phyloP scores from a whole-genome alignment of 2,797 vertebrate species.

The Galagoides demidoff region DNA sequence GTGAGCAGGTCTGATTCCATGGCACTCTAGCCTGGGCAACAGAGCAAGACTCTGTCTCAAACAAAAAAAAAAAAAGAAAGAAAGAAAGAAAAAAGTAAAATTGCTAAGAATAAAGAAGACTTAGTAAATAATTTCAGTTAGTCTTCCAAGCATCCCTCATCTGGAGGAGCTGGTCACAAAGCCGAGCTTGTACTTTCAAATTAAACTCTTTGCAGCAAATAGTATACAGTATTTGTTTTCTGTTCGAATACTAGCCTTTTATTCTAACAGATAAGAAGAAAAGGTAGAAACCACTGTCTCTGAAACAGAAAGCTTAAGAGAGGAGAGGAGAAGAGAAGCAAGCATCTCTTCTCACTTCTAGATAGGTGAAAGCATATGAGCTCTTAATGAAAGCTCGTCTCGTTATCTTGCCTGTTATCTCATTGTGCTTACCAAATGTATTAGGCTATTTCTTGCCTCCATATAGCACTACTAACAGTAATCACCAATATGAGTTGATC shows the following conservation, averaged over 20 bases:
- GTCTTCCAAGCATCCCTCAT: neutral
- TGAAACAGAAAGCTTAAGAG: constrained; percentile 19
- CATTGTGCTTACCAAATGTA: neutral
- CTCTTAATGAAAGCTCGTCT: constrained; percentile 2
- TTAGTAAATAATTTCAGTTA: constrained; percentile 22
- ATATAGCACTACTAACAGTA: neutral
- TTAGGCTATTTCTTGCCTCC: neutral
- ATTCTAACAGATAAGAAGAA: constrained; percentile 32
- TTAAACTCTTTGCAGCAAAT: constrained; percentile 38
- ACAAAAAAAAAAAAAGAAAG: too few species aligned
- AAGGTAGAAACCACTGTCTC: constrained; percentile 13
- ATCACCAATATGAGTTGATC: neutral
- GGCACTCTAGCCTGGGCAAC: too few species aligned
- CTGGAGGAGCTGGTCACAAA: constrained; percentile 19
- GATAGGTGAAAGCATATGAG: neutral
- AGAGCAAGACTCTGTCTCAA: too few species aligned
- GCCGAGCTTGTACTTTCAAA: neutral
- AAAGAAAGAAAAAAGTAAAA: too few species aligned
- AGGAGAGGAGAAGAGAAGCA: neutral
- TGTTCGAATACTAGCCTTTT: constrained; percentile 50
- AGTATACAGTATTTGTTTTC: neutral
- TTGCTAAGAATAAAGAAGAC: too few species aligned
- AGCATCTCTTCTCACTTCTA: constrained; percentile 23
- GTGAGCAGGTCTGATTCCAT: too few species aligned
- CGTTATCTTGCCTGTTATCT: neutral